Percentiles rank a stretch among this genome's conserved stretches.
Conservation (phyloP, 2,888 invertebrate genomes). For the Augochlorella aurata region DNA sequence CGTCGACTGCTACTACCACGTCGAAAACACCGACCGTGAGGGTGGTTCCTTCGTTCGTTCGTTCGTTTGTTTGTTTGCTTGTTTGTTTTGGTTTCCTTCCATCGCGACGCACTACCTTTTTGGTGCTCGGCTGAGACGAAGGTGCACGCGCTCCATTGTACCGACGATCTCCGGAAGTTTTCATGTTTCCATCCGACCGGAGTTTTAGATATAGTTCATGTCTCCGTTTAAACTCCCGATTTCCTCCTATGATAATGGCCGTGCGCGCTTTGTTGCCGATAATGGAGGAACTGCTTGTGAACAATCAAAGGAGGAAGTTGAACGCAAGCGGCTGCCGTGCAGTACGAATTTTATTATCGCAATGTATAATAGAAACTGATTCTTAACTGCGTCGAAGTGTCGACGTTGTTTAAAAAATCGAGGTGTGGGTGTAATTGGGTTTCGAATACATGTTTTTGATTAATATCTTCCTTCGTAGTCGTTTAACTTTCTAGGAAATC, state of each 20-base stretch:
- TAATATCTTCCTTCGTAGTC: too few species aligned
- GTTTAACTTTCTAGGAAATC: too few species aligned
- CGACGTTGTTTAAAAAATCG: too few species aligned
- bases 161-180: slow-evolving; percentile 40
- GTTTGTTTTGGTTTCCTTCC: slow-evolving; percentile 43
- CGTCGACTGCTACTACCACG: slow-evolving; percentile 13
- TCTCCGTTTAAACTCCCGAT: slow-evolving; percentile 22
- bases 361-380: too few species aligned
- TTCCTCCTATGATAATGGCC: slow-evolving; percentile 5
- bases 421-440: too few species aligned
- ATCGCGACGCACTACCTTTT: slow-evolving; percentile 55
- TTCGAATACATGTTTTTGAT: too few species aligned
- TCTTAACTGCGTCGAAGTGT: too few species aligned
- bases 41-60: slow-evolving; percentile 18
- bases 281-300: slow-evolving; percentile 9
- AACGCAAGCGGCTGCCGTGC: background rate
- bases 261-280: slow-evolving; percentile 6
- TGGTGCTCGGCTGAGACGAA: slow-evolving; percentile 32
- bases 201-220: slow-evolving; percentile 43
- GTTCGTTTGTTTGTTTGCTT: slow-evolving; percentile 31
- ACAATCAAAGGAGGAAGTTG: slow-evolving; percentile 9
- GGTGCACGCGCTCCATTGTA: slow-evolving; percentile 50
- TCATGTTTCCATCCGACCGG: slow-evolving; percentile 29
- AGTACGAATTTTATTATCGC: background rate
- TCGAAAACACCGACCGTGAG: slow-evolving; percentile 29